Percentiles rank a stretch among this genome's conserved stretches.
phyloP scores from a whole-genome alignment of 2,113 vertebrate genomes.

The Gyps fulvus region DNA sequence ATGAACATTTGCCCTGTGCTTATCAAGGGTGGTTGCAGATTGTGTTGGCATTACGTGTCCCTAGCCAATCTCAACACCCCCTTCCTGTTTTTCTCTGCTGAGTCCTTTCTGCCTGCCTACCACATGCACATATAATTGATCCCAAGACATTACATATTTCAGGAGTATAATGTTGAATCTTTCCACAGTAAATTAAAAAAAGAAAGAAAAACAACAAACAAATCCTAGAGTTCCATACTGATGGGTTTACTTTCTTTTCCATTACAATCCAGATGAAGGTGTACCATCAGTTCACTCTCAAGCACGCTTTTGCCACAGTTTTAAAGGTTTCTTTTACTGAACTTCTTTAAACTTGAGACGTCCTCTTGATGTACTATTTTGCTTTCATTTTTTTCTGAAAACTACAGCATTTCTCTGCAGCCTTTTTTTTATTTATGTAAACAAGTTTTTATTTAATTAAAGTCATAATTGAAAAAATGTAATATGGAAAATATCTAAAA shows the following conservation, averaged over 20 bases:
- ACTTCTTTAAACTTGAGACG: not conserved
- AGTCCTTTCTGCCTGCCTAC: not conserved
- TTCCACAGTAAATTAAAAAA: not conserved
- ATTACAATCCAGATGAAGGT: not conserved
- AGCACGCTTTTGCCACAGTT: not conserved
- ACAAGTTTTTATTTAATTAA: not conserved
- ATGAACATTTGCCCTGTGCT: not conserved
- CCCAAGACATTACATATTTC: not conserved
- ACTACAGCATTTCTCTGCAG: not conserved
- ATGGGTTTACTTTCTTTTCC: not conserved
- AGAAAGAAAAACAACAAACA: not conserved
- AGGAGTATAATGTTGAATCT: not conserved
- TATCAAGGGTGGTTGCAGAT: not conserved
- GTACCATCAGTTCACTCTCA: not conserved
- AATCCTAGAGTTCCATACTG: not conserved
- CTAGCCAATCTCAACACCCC: accelerated
- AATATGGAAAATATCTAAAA: not conserved
- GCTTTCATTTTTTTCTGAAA: not conserved
- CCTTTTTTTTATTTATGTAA: not conserved
- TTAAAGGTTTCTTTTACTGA: not conserved
- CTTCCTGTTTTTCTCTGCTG: not conserved
- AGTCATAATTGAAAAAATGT: not conserved
- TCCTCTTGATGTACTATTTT: not conserved
- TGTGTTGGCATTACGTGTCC: accelerated
- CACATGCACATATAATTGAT: not conserved